Evolutionary conservation across 1,140 invertebrate genomes (phyloP).

Genomic region (Meteorus sp.): DNA sequence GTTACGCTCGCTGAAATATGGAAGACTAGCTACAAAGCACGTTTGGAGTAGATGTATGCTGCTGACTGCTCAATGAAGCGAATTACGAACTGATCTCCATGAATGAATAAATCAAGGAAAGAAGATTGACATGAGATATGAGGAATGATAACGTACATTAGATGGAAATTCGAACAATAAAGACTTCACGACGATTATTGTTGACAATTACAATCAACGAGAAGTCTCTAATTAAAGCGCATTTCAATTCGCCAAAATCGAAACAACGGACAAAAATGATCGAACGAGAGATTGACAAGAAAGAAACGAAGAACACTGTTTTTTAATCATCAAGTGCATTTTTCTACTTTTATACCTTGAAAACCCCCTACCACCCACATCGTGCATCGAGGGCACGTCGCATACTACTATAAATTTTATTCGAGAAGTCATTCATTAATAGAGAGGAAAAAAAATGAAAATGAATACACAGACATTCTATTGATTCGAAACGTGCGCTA

Average conservation of each 20-base stretch:
- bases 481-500: neutral
- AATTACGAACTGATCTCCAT: no score
- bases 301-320: conserved; percentile 2
- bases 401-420: neutral
- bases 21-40: conserved; percentile 96
- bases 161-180: no score
- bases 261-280: neutral
- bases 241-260: conserved; percentile 31
- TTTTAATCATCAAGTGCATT: conserved; percentile 37
- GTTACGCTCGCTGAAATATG: conserved; percentile 97
- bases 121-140: no score
- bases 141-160: no score
- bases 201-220: no score
- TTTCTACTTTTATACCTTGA: conserved; percentile 59
- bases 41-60: conserved; percentile 72
- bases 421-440: neutral
- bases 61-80: no score
- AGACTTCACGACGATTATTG: no score
- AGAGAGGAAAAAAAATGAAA: neutral
- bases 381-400: conserved; percentile 33
- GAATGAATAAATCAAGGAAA: no score
- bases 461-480: neutral
- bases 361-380: conserved; percentile 32
- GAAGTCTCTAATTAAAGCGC: conserved; percentile 23
- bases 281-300: neutral